Conservation (phyloP, 2,888 invertebrate species). For the Drosophila sordidula region DNA sequence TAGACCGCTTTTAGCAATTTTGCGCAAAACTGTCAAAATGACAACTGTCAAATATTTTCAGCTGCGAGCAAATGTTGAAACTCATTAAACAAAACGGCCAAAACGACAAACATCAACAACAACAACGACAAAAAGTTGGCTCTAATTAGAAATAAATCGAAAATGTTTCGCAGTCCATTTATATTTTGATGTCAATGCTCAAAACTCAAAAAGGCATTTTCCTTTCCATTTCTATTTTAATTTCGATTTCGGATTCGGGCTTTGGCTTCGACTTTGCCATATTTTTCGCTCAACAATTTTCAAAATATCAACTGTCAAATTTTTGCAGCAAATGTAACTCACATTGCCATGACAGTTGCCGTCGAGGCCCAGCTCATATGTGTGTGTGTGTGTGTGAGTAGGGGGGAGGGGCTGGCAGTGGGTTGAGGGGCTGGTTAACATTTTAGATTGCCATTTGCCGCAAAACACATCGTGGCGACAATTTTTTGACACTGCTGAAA, state of each 20-base stretch:
- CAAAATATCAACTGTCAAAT: slow-evolving; percentile 84
- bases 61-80: slow-evolving; percentile 79
- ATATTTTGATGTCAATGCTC: slow-evolving; percentile 72
- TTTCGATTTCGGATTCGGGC: slow-evolving; percentile 28
- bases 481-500: slow-evolving; percentile 81
- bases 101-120: slow-evolving; percentile 34
- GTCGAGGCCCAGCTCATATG: slow-evolving; percentile 21
- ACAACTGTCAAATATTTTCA: slow-evolving; percentile 78
- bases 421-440: slow-evolving; percentile 45
- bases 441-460: slow-evolving; percentile 67
- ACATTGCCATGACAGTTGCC: slow-evolving; percentile 69
- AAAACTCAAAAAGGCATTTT: slow-evolving; percentile 58
- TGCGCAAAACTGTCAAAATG: slow-evolving; percentile 69
- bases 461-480: slow-evolving; percentile 66
- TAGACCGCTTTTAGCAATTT: slow-evolving; percentile 48
- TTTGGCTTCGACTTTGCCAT: slow-evolving; percentile 32
- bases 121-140: slow-evolving; percentile 68
- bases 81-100: slow-evolving; percentile 72
- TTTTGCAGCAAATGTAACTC: slow-evolving; percentile 79
- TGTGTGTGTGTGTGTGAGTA: not conserved
- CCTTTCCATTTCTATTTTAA: slow-evolving; percentile 34
- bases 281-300: slow-evolving; percentile 66
- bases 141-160: slow-evolving; percentile 83
- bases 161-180: slow-evolving; percentile 67
- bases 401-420: not conserved